Base-by-base conservation (phyloP, 2,113 vertebrate species). In the Emydura subglobosa region DNA sequence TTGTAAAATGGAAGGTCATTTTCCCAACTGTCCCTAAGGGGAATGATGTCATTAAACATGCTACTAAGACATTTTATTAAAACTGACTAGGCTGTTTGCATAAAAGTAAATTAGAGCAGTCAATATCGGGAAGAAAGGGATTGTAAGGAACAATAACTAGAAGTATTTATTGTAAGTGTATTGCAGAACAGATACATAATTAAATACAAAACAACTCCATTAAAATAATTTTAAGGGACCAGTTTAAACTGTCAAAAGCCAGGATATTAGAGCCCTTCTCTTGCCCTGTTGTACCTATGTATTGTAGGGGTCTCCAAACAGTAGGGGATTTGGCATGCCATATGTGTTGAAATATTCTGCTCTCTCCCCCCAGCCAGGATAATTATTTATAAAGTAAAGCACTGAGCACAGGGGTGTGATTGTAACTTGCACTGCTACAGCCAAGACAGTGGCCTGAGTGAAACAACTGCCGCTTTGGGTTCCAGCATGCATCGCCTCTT, bases 31-130 rank as follows among this genome's bases (percentile, higher is more conserved):
- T 97, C 97, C 97, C 85, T 74, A 91, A 88, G 96, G 98, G 95
- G 90, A 95, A 98, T 98, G 98, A 98, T 98, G 98, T 99, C 98
- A 98, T 97, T 96, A 94, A 95, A 94, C 90, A 92, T 96, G 96
- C 88, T 91, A 90, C 85, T 96, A 93, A 98, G 98, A 97, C 93
- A 97, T 96, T 97, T 97, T 96, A 97, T 97, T 97, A 97, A 97
- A 96, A 95, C 96, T 93, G 98, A 98, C 84, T 97, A 96, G 98
- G 95, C 79, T 92, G 91, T 98, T 97, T 97, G 97, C 97, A 95
- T 97, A 95, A 96, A 97, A 95, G 96, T 97, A 97, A 97, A 97
- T 98, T 97, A 97, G 91, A 90, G 72, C 65, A 96, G 97, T 97
- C 94, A 42, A 97, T 98, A 97, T 86, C 86, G 87, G 95, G 97